phyloP scores from a whole-genome alignment of 2,797 vertebrate species.

The Melanotaenia parkinsoni region DNA sequence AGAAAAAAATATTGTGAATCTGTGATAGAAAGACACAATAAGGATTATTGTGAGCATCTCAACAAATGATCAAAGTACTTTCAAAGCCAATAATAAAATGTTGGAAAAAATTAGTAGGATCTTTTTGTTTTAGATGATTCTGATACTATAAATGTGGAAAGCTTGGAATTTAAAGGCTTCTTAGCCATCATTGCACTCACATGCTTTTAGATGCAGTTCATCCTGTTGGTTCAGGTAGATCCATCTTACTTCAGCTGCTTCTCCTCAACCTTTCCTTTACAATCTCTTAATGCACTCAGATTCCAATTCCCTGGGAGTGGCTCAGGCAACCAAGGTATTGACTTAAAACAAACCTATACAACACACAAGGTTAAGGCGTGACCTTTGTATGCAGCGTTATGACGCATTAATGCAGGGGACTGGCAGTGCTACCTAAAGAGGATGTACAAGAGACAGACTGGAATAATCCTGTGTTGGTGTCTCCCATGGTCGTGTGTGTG shows the following conservation, averaged over 20 bases:
- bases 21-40: neutral
- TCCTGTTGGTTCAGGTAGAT: conserved; percentile 32
- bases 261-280: conserved; percentile 42
- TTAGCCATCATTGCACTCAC: neutral
- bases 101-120: neutral
- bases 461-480: conserved; percentile 63
- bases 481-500: conserved; percentile 25
- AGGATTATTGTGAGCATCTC: neutral
- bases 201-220: conserved; percentile 1
- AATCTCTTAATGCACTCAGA: conserved; percentile 75
- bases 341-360: conserved; percentile 60
- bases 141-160: neutral
- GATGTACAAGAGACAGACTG: conserved; percentile 68
- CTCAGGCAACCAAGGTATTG: conserved; percentile 60
- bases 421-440: conserved; percentile 69
- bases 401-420: conserved; percentile 59
- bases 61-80: neutral
- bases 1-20: neutral
- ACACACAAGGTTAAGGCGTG: conserved; percentile 51
- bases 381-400: conserved; percentile 44
- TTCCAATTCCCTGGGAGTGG: conserved; percentile 55
- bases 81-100: neutral
- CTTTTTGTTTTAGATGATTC: neutral
- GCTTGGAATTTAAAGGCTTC: neutral
- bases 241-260: conserved; percentile 33